A percentile compares a stretch with the other conserved stretches of the same genome.
phyloP scores from a whole-genome alignment of 2,888 invertebrate genomes.

The Temnothorax ravouxi region DNA sequence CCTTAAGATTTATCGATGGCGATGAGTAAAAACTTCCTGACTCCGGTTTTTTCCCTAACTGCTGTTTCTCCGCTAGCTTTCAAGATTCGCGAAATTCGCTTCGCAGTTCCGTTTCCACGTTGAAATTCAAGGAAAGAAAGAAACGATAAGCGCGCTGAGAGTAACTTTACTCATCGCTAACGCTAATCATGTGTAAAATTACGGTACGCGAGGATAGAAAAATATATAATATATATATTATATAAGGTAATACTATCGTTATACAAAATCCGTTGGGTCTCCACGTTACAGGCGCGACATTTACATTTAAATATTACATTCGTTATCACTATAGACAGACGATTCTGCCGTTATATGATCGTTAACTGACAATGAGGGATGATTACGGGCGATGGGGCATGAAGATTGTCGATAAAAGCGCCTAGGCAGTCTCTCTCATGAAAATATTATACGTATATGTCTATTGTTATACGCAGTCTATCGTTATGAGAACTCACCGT shows the following conservation, averaged over 20 bases:
- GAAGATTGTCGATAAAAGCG: constrained; percentile 9
- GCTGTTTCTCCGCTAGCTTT: background rate
- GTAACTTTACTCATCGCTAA: constrained; percentile 11
- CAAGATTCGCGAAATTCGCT: background rate
- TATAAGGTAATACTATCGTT: constrained; percentile 16
- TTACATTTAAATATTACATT: constrained; percentile 19
- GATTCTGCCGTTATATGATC: background rate
- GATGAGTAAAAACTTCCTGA: constrained; percentile 18
- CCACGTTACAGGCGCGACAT: background rate
- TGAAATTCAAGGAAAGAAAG: background rate
- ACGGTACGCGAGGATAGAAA: constrained; percentile 19
- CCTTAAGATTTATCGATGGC: background rate
- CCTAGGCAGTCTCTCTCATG: background rate
- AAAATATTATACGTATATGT: background rate
- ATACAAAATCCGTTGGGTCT: constrained; percentile 8
- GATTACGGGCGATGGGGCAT: background rate
- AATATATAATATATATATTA: constrained; percentile 28
- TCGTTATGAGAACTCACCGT: background rate
- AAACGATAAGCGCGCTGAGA: background rate
- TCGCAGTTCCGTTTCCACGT: background rate
- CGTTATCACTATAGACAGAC: background rate
- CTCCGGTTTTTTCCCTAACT: background rate
- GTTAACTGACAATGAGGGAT: background rate
- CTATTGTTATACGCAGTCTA: background rate
- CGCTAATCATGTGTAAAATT: constrained; percentile 3